These are phyloP conservation scores for Adelphocoris suturalis DNA, from an alignment of 2,888 invertebrate genomes.

Conservation along the genomic window DNA sequence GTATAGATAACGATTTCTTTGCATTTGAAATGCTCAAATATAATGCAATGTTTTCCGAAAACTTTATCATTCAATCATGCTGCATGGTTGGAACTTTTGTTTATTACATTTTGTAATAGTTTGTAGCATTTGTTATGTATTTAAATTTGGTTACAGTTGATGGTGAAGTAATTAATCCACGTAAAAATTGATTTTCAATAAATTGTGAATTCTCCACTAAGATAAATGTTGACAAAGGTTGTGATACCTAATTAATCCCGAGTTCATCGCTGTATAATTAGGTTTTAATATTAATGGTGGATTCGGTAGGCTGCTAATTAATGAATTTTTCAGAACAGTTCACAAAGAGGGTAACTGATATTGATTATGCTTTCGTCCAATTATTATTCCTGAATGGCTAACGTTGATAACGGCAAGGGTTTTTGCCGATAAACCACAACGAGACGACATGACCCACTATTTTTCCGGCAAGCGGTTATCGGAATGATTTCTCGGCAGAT, in stretches of 20 bases:
- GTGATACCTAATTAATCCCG: constrained; percentile 21
- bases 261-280: constrained; percentile 10
- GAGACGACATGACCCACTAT: constrained; percentile 8
- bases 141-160: too few species aligned
- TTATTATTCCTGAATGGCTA: neutral
- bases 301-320: neutral
- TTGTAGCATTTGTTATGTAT: too few species aligned
- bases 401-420: constrained; percentile 2
- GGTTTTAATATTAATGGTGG: constrained; percentile 1
- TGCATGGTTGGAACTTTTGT: too few species aligned
- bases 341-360: constrained; percentile 17
- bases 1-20: too few species aligned
- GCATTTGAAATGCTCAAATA: too few species aligned
- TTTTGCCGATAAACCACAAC: constrained; percentile 14
- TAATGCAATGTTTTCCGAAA: too few species aligned
- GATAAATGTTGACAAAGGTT: neutral
- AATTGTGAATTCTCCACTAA: neutral
- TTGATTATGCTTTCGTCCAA: neutral
- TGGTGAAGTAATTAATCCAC: too few species aligned
- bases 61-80: too few species aligned
- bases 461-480: neutral
- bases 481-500: constrained; percentile 4
- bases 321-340: neutral
- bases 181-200: neutral
- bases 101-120: too few species aligned